Conservation (phyloP, 2,888 invertebrate species). For the Philonicus albiceps region DNA sequence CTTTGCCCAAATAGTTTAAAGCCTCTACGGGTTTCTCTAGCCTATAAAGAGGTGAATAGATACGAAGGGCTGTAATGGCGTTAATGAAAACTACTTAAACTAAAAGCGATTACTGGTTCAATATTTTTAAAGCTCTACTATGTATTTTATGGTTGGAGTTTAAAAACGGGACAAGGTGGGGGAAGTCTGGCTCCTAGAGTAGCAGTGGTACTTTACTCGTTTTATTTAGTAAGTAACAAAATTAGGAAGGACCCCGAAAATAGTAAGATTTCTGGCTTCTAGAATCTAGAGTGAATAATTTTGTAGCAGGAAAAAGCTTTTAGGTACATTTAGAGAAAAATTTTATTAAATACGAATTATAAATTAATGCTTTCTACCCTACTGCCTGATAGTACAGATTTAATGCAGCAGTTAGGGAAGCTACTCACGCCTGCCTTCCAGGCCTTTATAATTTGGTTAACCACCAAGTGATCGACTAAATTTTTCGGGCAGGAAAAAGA, state of each 20-base stretch:
- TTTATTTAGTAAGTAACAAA: too few species aligned
- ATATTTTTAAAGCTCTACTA: background rate
- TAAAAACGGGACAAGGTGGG: background rate
- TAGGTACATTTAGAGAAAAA: background rate
- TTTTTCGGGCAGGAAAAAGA: conserved; percentile 47
- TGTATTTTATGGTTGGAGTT: background rate
- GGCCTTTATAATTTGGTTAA: conserved; percentile 9
- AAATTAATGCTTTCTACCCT: background rate
- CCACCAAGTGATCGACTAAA: conserved; percentile 1
- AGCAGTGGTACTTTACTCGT: too few species aligned
- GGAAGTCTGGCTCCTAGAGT: too few species aligned
- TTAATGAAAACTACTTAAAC: background rate
- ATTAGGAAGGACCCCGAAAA: too few species aligned
- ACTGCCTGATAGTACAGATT: background rate
- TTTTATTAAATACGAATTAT: background rate
- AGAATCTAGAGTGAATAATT: background rate
- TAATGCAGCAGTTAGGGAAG: background rate
- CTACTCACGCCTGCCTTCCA: conserved; percentile 38
- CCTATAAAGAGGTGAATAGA: conserved; percentile 22
- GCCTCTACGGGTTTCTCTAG: conserved; percentile 48
- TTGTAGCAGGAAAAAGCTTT: background rate
- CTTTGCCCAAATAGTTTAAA: conserved; percentile 46
- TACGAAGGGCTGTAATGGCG: background rate
- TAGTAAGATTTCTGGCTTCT: background rate
- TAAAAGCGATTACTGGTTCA: too few species aligned